These are phyloP conservation scores for Ditylenchus weischeri DNA, from an alignment of 2,888 invertebrate genomes.

Conservation along the genomic window DNA sequence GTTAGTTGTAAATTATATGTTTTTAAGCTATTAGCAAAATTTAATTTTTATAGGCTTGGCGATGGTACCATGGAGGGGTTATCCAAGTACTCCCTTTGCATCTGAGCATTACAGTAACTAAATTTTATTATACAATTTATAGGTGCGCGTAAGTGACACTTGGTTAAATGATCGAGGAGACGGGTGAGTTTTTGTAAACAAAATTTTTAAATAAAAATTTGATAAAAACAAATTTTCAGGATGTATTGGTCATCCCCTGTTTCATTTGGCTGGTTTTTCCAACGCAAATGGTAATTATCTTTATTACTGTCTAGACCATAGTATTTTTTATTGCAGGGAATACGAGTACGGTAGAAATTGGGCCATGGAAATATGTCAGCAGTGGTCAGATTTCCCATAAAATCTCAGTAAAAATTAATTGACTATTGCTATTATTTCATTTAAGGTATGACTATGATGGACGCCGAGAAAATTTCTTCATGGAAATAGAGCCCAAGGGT, in stretches of 20 bases:
- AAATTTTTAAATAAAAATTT: too few species aligned
- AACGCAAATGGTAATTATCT: not conserved
- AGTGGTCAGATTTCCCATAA: slow-evolving; percentile 52
- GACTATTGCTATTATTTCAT: not conserved
- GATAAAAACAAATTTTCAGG: not conserved
- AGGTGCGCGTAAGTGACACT: slow-evolving; percentile 39
- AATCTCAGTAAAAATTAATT: not conserved
- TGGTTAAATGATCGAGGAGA: slow-evolving; percentile 38
- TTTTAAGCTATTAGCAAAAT: too few species aligned
- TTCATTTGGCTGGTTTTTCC: slow-evolving; percentile 74
- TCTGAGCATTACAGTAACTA: too few species aligned
- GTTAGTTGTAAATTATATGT: too few species aligned
- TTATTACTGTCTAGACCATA: not conserved
- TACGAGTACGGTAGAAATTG: slow-evolving; percentile 74
- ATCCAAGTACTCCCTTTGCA: slow-evolving; percentile 25
- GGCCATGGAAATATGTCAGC: slow-evolving; percentile 78
- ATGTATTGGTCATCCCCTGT: slow-evolving; percentile 82
- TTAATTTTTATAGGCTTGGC: slow-evolving; percentile 34
- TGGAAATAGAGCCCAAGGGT: slow-evolving; percentile 45
- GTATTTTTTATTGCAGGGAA: slow-evolving; percentile 65
- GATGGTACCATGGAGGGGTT: slow-evolving; percentile 39
- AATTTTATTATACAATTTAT: not conserved
- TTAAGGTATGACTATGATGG: slow-evolving; percentile 65
- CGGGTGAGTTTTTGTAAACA: slow-evolving; percentile 7
- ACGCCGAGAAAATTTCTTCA: slow-evolving; percentile 43